Base-by-base conservation (phyloP, 2,113 vertebrate species). In the Seriola dumerili region DNA sequence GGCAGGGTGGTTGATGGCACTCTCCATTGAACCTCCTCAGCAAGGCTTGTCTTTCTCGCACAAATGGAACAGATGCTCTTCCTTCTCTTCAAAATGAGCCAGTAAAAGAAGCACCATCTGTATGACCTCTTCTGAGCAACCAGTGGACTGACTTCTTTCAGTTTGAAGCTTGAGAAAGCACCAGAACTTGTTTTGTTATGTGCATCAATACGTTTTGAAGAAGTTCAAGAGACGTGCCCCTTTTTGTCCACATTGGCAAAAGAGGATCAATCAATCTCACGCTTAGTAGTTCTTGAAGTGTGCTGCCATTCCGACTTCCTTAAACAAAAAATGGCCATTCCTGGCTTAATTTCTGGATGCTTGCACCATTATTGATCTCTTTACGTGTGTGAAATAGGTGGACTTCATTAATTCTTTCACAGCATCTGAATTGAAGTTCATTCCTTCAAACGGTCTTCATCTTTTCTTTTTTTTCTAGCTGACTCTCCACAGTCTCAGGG, bases 321-420 rank as follows among this genome's bases (percentile, higher is more conserved):
- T 2, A 4, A 86, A 81, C 21, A 86, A 50, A 78, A 44, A 76
- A n/a, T 1, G 2, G 68, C 73, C 73, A 81, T 14, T 85, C 62
- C 10, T 73, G 67, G 11, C 17, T 0, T 38, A 36, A 1, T 32
- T 63, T 77, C 34, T 58, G 25, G 36, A 38, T 38, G 36, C 36
- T 38, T 38, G 36, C 36, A 3, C 36, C 36, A 38, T 38, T 38
- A 38, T 38, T 38, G 36, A 38, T 38, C 36, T 38, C 36, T 38
- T 38, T 38, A 38, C 36, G 36, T 6, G 36, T 38, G 36, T 38
- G 36, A 38, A 38, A 38, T 38, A 38, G 36, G 36, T 38, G 36
- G 36, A 38, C 36, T 38, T 38, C 4, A 38, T 38, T 38, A 38
- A 38, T 38, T 38, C 36, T 38, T 38, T 38, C 36, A 38, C 36